phyloP scores from a whole-genome alignment of 2,113 vertebrate genomes.

The Cromileptes altivelis region DNA sequence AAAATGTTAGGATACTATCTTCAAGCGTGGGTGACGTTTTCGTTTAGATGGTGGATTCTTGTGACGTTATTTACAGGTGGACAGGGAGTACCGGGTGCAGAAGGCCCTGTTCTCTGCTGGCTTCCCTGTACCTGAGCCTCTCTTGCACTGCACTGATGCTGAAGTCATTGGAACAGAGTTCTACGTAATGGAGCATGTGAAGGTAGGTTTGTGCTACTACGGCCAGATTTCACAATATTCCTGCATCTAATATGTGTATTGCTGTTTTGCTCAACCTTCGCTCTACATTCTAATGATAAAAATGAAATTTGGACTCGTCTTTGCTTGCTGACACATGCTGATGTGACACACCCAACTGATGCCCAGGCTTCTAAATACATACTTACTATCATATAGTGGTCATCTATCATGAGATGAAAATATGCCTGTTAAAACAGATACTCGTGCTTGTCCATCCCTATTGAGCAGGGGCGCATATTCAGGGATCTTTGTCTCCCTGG shows the following conservation, averaged over 20 bases:
- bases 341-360: neutral
- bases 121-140: slow-evolving; percentile 92
- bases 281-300: neutral
- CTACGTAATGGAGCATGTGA: slow-evolving; percentile 93
- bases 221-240: neutral
- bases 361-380: neutral
- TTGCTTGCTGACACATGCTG: neutral
- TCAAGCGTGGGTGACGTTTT: neutral
- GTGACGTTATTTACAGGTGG: slow-evolving; percentile 82
- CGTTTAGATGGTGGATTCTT: neutral
- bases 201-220: slow-evolving; percentile 76
- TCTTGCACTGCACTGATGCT: slow-evolving; percentile 88
- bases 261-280: slow-evolving; percentile 6
- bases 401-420: neutral
- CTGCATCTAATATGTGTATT: neutral
- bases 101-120: slow-evolving; percentile 88
- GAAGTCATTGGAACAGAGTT: slow-evolving; percentile 94
- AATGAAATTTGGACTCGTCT: slow-evolving; percentile 13
- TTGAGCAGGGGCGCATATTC: slow-evolving; percentile 91
- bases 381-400: neutral
- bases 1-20: too few species aligned
- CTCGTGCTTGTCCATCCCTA: neutral
- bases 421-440: neutral
- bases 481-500: slow-evolving; percentile 87
- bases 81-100: slow-evolving; percentile 92